These are phyloP conservation scores for Cygnus olor DNA, from an alignment of 2,797 vertebrate genomes.

Conservation along the genomic window DNA sequence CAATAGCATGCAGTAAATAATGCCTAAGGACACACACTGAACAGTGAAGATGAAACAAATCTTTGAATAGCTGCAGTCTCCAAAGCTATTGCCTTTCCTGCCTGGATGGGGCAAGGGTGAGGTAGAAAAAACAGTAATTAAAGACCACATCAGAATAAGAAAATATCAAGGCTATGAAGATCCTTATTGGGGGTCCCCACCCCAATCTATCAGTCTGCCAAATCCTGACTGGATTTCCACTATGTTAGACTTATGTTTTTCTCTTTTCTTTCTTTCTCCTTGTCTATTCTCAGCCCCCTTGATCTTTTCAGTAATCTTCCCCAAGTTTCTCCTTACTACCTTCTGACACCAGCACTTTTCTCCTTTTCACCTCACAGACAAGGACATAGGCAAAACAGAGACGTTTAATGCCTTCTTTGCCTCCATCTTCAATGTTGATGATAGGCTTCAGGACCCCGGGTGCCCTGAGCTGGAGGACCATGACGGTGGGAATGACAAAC, in stretches of 20 bases:
- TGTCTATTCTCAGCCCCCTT: not conserved
- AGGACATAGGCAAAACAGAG: no score
- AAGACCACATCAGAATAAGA: not conserved
- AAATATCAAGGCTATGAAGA: not conserved
- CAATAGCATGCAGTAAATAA: conserved; percentile 29
- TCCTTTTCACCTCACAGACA: no score
- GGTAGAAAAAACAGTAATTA: not conserved
- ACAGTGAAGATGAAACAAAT: conserved; percentile 33
- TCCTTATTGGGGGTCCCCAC: not conserved
- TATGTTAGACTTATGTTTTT: not conserved
- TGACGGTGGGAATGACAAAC: no score
- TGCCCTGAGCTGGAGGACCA: no score
- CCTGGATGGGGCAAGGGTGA: not conserved
- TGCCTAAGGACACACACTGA: not conserved
- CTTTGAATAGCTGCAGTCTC: not conserved
- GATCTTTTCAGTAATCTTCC: not conserved
- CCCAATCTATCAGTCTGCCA: not conserved
- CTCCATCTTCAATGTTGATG: no score
- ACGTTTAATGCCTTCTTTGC: no score
- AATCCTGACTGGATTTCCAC: not conserved
- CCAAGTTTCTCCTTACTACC: not conserved
- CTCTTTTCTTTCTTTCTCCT: not conserved
- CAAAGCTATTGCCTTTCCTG: not conserved
- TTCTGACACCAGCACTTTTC: not conserved
- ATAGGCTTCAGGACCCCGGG: no score